A percentile compares a stretch with the other conserved stretches of the same genome.
Evolutionary conservation across 2,888 invertebrate genomes (phyloP).

Genomic region (Nemotelus pantherinus): DNA sequence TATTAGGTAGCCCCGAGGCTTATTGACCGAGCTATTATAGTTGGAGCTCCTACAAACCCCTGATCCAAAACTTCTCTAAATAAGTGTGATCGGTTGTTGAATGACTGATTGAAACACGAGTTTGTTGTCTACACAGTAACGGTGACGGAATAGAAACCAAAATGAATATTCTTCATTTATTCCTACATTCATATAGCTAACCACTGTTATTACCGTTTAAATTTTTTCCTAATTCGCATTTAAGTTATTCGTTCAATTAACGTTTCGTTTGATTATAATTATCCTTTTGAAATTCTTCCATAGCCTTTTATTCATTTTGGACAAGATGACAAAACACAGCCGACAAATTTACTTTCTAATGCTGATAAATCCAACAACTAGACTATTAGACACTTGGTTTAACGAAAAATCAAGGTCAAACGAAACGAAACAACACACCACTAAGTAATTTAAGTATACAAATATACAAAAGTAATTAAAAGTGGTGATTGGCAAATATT

Average conservation of each 20-base stretch:
- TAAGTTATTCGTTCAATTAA: background rate
- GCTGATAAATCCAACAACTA: background rate
- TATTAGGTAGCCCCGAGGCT: too few relatives aligned
- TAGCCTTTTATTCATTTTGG: conserved; percentile 18
- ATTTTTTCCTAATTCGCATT: background rate
- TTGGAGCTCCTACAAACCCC: too few relatives aligned
- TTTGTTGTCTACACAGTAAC: background rate
- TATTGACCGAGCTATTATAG: too few relatives aligned
- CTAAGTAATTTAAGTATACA: too few relatives aligned
- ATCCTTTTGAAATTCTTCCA: conserved; percentile 18
- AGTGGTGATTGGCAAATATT: background rate
- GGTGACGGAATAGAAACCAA: conserved; percentile 22
- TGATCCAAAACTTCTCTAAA: too few relatives aligned
- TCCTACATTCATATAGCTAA: background rate
- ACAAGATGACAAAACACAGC: conserved; percentile 41
- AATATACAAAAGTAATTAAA: too few relatives aligned
- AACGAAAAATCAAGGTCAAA: background rate
- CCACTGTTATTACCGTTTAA: background rate
- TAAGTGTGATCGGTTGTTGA: too few relatives aligned
- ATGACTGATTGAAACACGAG: background rate
- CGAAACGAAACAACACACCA: background rate
- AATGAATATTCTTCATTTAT: conserved; percentile 24
- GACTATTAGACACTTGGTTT: background rate
- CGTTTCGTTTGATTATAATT: background rate
- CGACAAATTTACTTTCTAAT: conserved; percentile 33